These are phyloP conservation scores for Creontiades dilutus DNA, from an alignment of 2,888 invertebrate species.

Conservation along the genomic window DNA sequence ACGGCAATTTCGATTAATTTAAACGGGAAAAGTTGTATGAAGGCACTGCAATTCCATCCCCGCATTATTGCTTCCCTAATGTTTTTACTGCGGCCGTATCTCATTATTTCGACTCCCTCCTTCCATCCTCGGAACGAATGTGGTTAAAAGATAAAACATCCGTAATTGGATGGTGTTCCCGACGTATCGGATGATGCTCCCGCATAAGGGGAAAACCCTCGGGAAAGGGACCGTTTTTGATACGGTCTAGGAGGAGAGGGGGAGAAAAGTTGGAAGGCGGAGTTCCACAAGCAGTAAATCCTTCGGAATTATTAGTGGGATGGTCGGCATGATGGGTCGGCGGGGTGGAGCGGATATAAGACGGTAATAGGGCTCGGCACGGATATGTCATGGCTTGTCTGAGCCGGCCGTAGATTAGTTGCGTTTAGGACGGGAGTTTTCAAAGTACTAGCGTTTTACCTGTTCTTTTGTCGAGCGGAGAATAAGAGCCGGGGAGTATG, in stretches of 20 bases:
- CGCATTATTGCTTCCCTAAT: neutral
- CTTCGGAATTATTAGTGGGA: slow-evolving; percentile 32
- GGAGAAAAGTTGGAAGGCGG: slow-evolving; percentile 1
- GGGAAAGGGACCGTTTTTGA: slow-evolving; percentile 26
- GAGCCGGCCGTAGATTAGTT: slow-evolving; percentile 36
- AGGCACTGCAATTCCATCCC: neutral
- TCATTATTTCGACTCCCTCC: slow-evolving; percentile 1
- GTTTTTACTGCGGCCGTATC: slow-evolving; percentile 24
- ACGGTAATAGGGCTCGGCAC: slow-evolving; percentile 44
- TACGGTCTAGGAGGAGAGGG: neutral
- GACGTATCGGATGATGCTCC: slow-evolving; percentile 14
- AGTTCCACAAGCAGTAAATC: slow-evolving; percentile 20
- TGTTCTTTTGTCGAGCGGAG: slow-evolving; percentile 25
- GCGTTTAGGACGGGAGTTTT: neutral
- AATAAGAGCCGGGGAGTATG: neutral
- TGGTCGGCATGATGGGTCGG: neutral
- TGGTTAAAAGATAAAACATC: slow-evolving; percentile 32
- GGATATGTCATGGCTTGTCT: slow-evolving; percentile 25
- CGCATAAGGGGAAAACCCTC: neutral
- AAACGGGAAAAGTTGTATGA: too few relatives aligned
- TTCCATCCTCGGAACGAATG: neutral
- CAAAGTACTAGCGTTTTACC: slow-evolving; percentile 15
- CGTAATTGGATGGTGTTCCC: slow-evolving; percentile 40
- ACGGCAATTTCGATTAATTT: too few relatives aligned
- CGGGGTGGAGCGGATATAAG: neutral